A percentile compares a stretch with the other conserved stretches of the same genome.
phyloP scores from a whole-genome alignment of 2,888 invertebrate species.

The Synergus gifuensis region DNA sequence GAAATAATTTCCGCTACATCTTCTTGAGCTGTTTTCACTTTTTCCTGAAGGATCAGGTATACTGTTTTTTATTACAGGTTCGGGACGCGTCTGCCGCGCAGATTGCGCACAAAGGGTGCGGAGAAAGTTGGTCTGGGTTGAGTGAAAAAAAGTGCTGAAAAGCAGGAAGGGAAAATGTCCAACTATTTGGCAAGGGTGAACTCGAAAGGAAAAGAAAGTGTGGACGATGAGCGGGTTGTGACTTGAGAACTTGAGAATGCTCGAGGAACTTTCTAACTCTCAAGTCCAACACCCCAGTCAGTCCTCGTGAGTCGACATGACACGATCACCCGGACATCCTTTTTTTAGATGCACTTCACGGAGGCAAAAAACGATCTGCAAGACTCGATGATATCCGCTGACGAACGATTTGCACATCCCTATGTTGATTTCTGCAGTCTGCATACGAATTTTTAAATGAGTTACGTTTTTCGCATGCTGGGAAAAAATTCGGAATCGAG shows the following conservation, averaged over 20 bases:
- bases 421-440: slow-evolving; percentile 35
- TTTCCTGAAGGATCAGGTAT: slow-evolving; percentile 18
- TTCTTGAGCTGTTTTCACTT: neutral
- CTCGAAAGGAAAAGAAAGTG: slow-evolving; percentile 59
- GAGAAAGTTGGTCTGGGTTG: slow-evolving; percentile 67
- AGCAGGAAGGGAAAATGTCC: slow-evolving; percentile 41
- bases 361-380: slow-evolving; percentile 42
- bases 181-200: slow-evolving; percentile 46
- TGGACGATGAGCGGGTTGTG: slow-evolving; percentile 60
- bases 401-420: slow-evolving; percentile 47
- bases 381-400: slow-evolving; percentile 45
- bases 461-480: neutral
- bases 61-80: slow-evolving; percentile 13
- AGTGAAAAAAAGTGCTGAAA: slow-evolving; percentile 51
- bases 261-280: slow-evolving; percentile 45
- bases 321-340: slow-evolving; percentile 37
- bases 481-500: neutral
- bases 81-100: slow-evolving; percentile 27
- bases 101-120: slow-evolving; percentile 60
- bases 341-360: slow-evolving; percentile 53
- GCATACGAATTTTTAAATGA: slow-evolving; percentile 47
- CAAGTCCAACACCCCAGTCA: neutral
- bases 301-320: slow-evolving; percentile 13
- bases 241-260: slow-evolving; percentile 42
- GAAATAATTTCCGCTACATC: neutral